Evolutionary conservation across 2,888 invertebrate species (phyloP), one percentile per base, ranked within the genome.

Genomic region (Eurytoma adleriae): DNA sequence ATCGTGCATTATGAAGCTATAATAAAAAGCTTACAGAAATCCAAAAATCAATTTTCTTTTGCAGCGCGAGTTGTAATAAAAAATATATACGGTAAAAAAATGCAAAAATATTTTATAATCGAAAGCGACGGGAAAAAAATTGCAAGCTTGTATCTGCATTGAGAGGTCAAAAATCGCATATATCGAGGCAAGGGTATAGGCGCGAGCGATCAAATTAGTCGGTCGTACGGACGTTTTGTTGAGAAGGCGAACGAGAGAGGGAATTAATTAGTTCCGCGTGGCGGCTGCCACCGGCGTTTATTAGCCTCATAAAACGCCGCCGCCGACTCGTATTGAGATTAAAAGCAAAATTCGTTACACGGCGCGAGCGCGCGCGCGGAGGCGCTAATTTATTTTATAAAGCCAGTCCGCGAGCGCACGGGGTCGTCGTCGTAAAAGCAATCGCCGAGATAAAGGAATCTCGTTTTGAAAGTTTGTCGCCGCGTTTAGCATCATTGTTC

Each of bases 351-450:
- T 78, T 82, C 78, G 79, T 82, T 82, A 76, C 40, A 40, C 40
- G 40, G 40, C 40, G 7, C 69, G 71, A 62, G 67, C 48, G 56
- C 57, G 57, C 54, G 57, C 61, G 70, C 82, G 70, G 80, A 80
- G 82, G 78, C 80, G 82, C 82, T 82, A 82, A 82, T 82, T 82
- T 78, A 82, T 80, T 82, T 80, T 80, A 82, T 78, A 71, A 24
- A 12, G 24, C 50, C 20, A 20, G 57, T 14, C 13, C 64, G 62
- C 64, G 54, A 54, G 57, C 61, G 52, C 27, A 27, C 50, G 20
- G 20, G 24, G 30, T 40, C 20, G 12, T 20, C 30, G 54, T 73
- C 40, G 30, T 14, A 14, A 79, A 75, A 74, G 52, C 52, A 18
- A 61, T 64, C 48, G 10, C 61, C 12, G 54, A 40, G 78, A 78